Base-by-base conservation (phyloP, 2,797 vertebrate genomes). In the Borostomias antarcticus region DNA sequence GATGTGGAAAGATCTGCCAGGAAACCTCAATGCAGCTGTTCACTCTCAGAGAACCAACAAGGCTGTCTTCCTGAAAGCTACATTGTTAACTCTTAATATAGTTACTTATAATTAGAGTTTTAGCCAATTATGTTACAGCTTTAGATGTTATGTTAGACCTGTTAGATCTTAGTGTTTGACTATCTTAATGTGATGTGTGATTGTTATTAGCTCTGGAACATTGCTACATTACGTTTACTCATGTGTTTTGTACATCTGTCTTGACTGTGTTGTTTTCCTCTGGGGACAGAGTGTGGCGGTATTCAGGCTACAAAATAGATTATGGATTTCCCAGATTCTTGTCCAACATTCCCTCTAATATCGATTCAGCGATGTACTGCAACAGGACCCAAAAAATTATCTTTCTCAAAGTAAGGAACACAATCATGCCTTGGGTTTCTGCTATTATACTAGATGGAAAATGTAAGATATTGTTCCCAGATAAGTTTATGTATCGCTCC, bases 1-100 rank as follows among this genome's bases (percentile, higher is more conserved):
- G 0, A 82, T 95, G 65, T 95, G 94, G 95, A 93, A 88, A 72
- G 91, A 89, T 17, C 89, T 95, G 61, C 92, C 93, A 0, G 92
- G 92, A 29, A 85, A 85, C 66, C 69, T 95, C 26, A 79, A 86
- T 66, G 93, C 94, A 61, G 94, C 93, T 9, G 94, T 95, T 48
- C 84, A 94, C 75, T 95, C 94, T 32, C 89, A 85, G 51, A 86
- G 90, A 63, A 95, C 92, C 5, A 82, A 85, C 0, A 89, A 93
- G 80, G 92, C 91, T 54, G 91, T 93, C 69, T 95, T 96, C 77
- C 87, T 95, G 45, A 95, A 94, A 89, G 94, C 93, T 94, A 68
- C 50, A 29, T 26, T 4, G n/a, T 7, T 23, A 43, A 37, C 13
- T 40, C 37, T 40, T 40, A 11, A 37, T 1, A 37, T 11, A 40